Base-by-base conservation (phyloP, 1,140 invertebrate species). In the Drosophila miranda region DNA sequence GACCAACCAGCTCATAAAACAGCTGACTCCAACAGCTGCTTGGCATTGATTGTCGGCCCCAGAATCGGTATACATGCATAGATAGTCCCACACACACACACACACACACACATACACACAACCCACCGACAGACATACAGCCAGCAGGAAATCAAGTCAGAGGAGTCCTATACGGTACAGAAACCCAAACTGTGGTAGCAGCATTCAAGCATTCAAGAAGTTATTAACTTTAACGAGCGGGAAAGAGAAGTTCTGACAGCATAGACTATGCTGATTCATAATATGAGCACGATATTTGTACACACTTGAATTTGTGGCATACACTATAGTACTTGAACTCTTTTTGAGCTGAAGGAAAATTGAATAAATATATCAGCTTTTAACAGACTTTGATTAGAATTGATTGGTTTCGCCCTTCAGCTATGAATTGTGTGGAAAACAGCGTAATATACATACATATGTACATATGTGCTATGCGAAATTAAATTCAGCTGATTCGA, bases 21-120 rank as follows among this genome's bases (percentile, higher is more conserved):
- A 87, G 82, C 82, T 87, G 82, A 87, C 82, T 87, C 66, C 78
- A 87, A 87, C 87, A 87, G 63, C 78, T 83, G 87, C 71, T 82
- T 87, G 82, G 74, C 63, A 82, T 55, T 38, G 11, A 13, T 13
- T 13, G 11, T 38, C 60, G 57, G 61, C 54, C 13, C 66, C 19
- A 52, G 49, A 26, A 49, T 9, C 41, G 42, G 16, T 49, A 21
- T 28, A 41, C 48, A 43, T 30, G 11, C 51, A 19, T 21, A 54
- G 28, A 42, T 16, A 42, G 6, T 41, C 48, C 38, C 28, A 58
- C 34, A 23, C 16, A 51, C 5, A 26, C 23, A 5, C 23, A 43
- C 26, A 50, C 26, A 45, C 9, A 38, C 16, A 46, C 42, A 44
- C 34, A 45, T 45, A 46, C 16, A 67, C 44, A 16, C 34, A 45